phyloP scores from a whole-genome alignment of 2,113 vertebrate genomes.

The Ceyx margarethae region DNA sequence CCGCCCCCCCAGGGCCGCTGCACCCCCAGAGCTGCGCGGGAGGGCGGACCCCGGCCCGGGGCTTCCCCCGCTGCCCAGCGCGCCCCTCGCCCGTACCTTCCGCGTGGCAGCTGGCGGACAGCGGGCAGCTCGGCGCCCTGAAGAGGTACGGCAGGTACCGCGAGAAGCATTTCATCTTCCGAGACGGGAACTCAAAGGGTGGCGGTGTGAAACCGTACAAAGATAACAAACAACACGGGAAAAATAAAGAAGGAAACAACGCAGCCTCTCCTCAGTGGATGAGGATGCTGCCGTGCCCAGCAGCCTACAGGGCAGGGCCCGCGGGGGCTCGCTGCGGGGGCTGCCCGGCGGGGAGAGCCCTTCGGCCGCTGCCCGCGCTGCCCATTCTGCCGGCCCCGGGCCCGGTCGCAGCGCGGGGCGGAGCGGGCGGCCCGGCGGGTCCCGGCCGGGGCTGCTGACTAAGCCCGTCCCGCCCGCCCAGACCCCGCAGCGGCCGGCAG shows the following conservation, averaged over 20 bases:
- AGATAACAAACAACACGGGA: not conserved
- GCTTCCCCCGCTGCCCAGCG: not conserved
- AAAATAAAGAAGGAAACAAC: slow-evolving; percentile 20
- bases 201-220: not conserved
- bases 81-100: slow-evolving; percentile 82
- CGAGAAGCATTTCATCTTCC: slow-evolving; percentile 98
- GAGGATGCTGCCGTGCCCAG: slow-evolving; percentile 50
- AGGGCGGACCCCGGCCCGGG: not conserved
- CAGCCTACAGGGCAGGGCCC: slow-evolving; percentile 67
- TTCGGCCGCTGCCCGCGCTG: slow-evolving; percentile 42
- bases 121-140: slow-evolving; percentile 91
- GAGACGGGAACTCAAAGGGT: too few species aligned
- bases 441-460: not conserved
- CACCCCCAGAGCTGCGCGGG: too few species aligned
- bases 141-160: slow-evolving; percentile 95
- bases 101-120: slow-evolving; percentile 92
- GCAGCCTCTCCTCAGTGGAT: slow-evolving; percentile 63
- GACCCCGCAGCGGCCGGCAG: not conserved
- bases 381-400: slow-evolving; percentile 42
- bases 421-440: not conserved
- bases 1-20: not conserved
- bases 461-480: not conserved
- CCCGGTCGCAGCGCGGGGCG: not conserved
- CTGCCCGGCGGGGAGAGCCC: slow-evolving; percentile 44
- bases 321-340: slow-evolving; percentile 53